These are phyloP conservation scores for Campoplex capitator DNA, from an alignment of 2,888 invertebrate species.

Conservation along the genomic window DNA sequence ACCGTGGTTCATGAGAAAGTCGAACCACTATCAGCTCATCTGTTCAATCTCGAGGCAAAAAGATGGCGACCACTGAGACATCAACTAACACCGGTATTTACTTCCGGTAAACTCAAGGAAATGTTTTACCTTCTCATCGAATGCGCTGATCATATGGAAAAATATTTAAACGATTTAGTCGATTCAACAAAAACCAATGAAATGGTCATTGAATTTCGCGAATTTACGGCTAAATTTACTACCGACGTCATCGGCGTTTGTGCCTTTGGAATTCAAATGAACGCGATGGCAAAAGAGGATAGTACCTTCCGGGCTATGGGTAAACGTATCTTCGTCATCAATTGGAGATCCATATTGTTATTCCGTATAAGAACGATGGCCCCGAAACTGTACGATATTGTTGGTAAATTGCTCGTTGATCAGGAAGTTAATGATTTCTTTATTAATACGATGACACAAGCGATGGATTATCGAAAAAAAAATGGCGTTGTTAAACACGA, in stretches of 20 bases:
- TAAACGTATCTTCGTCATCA: conserved; percentile 74
- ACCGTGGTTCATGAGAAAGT: conserved; percentile 54
- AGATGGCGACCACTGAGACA: conserved; percentile 84
- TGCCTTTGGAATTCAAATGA: conserved; percentile 84
- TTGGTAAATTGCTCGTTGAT: conserved; percentile 71
- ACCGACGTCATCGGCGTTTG: conserved; percentile 85
- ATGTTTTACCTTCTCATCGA: conserved; percentile 84
- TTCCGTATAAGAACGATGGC: conserved; percentile 42
- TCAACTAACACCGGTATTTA: conserved; percentile 85
- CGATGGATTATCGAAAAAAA: conserved; percentile 81
- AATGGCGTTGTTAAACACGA: conserved; percentile 83
- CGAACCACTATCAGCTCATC: conserved; percentile 80
- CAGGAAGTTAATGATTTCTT: conserved; percentile 78
- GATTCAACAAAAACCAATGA: conserved; percentile 2
- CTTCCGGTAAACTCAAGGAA: conserved; percentile 85
- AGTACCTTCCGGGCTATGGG: conserved; percentile 83
- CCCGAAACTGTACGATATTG: conserved; percentile 71
- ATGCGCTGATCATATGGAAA: conserved; percentile 78
- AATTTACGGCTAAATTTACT: conserved; percentile 83
- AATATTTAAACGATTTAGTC: conserved; percentile 33
- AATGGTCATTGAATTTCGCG: conserved; percentile 74
- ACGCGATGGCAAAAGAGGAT: conserved; percentile 80
- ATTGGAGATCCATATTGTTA: conserved; percentile 39
- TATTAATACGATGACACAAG: conserved; percentile 76
- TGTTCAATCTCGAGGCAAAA: conserved; percentile 81